These are phyloP conservation scores for Drosophila kepulauana DNA, from an alignment of 1,140 invertebrate species.

Conservation along the genomic window DNA sequence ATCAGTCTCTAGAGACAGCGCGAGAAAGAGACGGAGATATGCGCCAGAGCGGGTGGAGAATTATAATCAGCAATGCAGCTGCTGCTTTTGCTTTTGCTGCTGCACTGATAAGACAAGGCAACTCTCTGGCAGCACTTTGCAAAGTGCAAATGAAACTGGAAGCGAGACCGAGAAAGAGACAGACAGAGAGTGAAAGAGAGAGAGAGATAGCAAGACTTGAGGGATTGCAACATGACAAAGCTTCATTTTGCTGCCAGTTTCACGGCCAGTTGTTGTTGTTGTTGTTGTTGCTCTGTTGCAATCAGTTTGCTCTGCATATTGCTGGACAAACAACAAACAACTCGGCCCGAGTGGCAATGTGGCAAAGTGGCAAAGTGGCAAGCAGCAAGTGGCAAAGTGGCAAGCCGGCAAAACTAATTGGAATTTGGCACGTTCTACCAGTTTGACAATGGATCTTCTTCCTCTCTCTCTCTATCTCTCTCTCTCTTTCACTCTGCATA, in stretches of 20 bases:
- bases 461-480: background rate
- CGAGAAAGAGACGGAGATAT: background rate
- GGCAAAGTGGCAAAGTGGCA: slow-evolving; percentile 15
- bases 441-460: slow-evolving; percentile 34
- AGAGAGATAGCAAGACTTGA: background rate
- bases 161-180: background rate
- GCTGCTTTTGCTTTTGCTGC: slow-evolving; percentile 8
- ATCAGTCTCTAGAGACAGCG: slow-evolving; percentile 43
- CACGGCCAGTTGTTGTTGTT: slow-evolving; percentile 8
- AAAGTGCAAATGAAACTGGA: slow-evolving; percentile 2
- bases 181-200: background rate
- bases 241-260: slow-evolving; percentile 14
- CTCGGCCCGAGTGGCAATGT: slow-evolving; percentile 15
- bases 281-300: slow-evolving; percentile 5
- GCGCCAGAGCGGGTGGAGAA: slow-evolving; percentile 14
- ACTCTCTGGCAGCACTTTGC: background rate
- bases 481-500: background rate
- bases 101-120: slow-evolving; percentile 33
- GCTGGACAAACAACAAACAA: slow-evolving; percentile 14
- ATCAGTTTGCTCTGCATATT: slow-evolving; percentile 20
- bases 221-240: slow-evolving; percentile 21
- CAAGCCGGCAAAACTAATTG: slow-evolving; percentile 46
- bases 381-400: background rate
- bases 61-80: slow-evolving; percentile 50
- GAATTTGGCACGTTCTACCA: slow-evolving; percentile 60